These are phyloP conservation scores for Solen grandis DNA, from an alignment of 1,140 invertebrate genomes.

Conservation along the genomic window DNA sequence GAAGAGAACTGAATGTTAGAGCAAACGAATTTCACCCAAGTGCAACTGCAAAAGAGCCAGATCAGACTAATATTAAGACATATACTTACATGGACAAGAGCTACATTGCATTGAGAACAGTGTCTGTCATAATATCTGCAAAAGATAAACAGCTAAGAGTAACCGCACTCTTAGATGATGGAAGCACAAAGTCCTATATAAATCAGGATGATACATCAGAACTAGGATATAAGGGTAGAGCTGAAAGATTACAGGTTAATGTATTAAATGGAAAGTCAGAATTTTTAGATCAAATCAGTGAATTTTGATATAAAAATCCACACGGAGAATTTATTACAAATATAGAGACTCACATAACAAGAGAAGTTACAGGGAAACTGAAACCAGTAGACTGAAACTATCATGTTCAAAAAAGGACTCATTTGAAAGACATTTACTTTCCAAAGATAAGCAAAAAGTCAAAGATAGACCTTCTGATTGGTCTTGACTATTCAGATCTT, in stretches of 20 bases:
- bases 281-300: conserved; percentile 6
- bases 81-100: neutral
- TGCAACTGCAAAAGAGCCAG: neutral
- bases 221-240: neutral
- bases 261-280: neutral
- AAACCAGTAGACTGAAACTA: conserved; percentile 23
- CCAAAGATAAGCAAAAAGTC: neutral
- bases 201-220: neutral
- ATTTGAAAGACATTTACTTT: conserved; percentile 14
- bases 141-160: neutral
- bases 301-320: neutral
- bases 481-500: too few species aligned
- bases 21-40: neutral
- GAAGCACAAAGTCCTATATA: neutral
- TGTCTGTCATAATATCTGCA: neutral
- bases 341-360: conserved; percentile 5
- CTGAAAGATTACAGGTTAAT: neutral
- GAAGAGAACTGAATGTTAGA: too few species aligned
- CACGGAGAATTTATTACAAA: neutral
- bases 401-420: neutral
- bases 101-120: neutral
- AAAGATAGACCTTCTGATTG: conserved; percentile 6
- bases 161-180: conserved; percentile 14
- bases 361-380: too few species aligned
- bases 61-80: neutral